phyloP scores from a whole-genome alignment of 2,797 vertebrate genomes.

The Lutra lutra region DNA sequence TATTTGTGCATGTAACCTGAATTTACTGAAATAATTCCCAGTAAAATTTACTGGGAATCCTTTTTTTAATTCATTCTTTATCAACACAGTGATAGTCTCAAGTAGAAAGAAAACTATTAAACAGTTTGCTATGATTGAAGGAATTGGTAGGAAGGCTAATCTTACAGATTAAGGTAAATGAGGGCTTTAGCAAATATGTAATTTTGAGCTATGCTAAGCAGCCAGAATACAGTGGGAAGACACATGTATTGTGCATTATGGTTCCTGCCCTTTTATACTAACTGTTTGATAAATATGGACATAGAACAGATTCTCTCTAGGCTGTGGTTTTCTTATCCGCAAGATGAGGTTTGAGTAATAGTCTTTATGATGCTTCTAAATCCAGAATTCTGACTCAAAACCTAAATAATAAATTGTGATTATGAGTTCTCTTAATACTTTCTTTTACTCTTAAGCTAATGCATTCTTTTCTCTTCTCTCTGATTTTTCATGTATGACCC shows the following conservation, averaged over 20 bases:
- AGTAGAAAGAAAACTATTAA: background rate
- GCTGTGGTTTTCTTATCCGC: background rate
- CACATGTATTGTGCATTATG: background rate
- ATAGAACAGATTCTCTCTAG: background rate
- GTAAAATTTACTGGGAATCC: too few relatives aligned
- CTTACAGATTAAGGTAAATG: slow-evolving; percentile 27
- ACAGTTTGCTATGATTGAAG: background rate
- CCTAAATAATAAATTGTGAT: background rate
- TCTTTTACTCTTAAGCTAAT: slow-evolving; percentile 6
- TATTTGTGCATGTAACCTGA: background rate
- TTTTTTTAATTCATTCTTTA: slow-evolving; percentile 41
- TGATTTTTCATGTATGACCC: background rate
- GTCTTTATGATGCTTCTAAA: background rate
- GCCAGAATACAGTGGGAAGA: background rate
- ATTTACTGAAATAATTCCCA: background rate
- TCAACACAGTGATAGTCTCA: background rate
- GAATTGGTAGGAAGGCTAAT: background rate
- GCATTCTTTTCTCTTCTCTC: slow-evolving; percentile 16
- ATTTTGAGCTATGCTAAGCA: background rate
- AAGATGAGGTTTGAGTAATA: background rate
- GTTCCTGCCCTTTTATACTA: background rate
- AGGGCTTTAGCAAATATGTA: background rate
- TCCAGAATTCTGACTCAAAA: slow-evolving; percentile 18
- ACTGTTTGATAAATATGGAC: background rate
- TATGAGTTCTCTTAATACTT: slow-evolving; percentile 47